Evolutionary conservation across 2,888 invertebrate species (phyloP).

Genomic region (Disparrhopalites patrizii): DNA sequence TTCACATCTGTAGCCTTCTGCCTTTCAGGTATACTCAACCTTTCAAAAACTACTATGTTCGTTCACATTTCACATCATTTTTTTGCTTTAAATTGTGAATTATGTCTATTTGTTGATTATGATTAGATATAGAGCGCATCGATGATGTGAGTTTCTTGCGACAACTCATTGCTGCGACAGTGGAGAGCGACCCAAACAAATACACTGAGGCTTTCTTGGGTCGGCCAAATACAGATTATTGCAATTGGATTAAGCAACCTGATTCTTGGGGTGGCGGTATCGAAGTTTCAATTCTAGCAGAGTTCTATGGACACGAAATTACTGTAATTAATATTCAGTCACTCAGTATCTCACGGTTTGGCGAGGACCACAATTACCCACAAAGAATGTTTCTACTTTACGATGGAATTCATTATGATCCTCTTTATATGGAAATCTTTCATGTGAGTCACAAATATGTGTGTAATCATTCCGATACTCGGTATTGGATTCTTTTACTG

Average conservation of each 20-base stretch:
- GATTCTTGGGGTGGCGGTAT: slow-evolving; percentile 96
- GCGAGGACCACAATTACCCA: slow-evolving; percentile 82
- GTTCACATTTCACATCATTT: background rate
- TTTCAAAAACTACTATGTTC: background rate
- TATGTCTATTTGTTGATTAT: background rate
- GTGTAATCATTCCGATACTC: too few relatives aligned
- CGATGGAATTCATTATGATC: slow-evolving; percentile 96
- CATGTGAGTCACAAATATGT: slow-evolving; percentile 59
- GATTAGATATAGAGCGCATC: slow-evolving; percentile 68
- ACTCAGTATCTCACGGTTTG: slow-evolving; percentile 84
- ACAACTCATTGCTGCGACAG: slow-evolving; percentile 78
- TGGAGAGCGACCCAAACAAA: slow-evolving; percentile 68
- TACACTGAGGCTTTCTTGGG: slow-evolving; percentile 85
- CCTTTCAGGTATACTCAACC: slow-evolving; percentile 54
- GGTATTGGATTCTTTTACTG: background rate
- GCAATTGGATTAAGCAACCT: slow-evolving; percentile 80
- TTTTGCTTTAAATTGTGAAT: background rate
- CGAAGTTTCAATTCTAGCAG: slow-evolving; percentile 79
- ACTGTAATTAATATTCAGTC: slow-evolving; percentile 89
- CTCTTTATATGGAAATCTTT: slow-evolving; percentile 76
- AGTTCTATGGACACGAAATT: slow-evolving; percentile 84
- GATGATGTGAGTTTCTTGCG: slow-evolving; percentile 72
- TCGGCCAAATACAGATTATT: slow-evolving; percentile 77
- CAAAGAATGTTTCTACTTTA: slow-evolving; percentile 82
- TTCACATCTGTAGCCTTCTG: slow-evolving; percentile 79